Conservation (phyloP, 2,113 vertebrate genomes). For the Cinclus cinclus region DNA sequence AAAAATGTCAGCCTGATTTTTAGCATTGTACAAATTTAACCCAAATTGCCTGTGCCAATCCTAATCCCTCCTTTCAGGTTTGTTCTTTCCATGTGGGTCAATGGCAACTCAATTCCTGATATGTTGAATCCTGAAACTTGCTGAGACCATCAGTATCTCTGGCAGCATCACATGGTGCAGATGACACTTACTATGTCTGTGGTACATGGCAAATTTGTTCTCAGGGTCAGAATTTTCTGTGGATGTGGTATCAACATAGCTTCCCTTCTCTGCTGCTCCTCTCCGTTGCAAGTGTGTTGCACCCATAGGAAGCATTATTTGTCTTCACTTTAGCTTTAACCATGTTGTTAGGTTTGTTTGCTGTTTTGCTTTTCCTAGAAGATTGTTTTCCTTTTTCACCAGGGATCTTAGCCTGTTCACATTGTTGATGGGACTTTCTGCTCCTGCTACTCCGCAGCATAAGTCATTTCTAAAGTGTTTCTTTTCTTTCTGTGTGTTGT, state of each 20-base stretch:
- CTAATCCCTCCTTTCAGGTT: constrained; percentile 61
- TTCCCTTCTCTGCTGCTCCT: neutral
- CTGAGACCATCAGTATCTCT: constrained; percentile 42
- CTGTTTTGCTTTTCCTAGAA: neutral
- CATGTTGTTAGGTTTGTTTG: neutral
- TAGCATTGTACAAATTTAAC: neutral
- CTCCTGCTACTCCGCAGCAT: neutral
- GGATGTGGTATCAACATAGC: neutral
- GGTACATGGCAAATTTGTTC: neutral
- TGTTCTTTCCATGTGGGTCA: constrained; percentile 45
- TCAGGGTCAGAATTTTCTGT: neutral
- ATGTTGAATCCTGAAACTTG: constrained; percentile 60
- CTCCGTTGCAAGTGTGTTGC: neutral
- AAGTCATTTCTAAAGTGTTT: neutral
- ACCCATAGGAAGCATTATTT: rapidly evolving
- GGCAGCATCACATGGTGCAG: constrained; percentile 5
- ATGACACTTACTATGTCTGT: constrained; percentile 12
- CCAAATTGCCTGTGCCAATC: constrained; percentile 15
- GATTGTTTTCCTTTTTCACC: neutral
- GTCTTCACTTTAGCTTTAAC: neutral
- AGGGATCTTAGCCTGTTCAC: neutral
- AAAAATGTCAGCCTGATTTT: constrained; percentile 41
- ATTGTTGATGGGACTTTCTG: neutral
- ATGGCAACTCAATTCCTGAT: constrained; percentile 45
- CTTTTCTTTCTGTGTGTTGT: neutral